Evolutionary conservation across 2,113 vertebrate genomes (phyloP).

Genomic region (Nasalis larvatus): DNA sequence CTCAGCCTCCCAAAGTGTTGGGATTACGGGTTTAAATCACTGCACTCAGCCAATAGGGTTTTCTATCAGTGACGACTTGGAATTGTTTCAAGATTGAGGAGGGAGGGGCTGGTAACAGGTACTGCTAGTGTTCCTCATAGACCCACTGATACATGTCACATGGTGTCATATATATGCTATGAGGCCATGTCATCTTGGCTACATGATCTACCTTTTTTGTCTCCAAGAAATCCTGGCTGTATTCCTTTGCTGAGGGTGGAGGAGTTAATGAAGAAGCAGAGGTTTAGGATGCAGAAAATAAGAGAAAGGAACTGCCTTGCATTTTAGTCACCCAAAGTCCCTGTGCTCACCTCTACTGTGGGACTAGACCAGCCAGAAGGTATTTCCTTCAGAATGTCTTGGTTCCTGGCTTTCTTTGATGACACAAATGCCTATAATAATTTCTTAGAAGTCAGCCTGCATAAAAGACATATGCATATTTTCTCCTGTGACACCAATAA

Average conservation of each 20-base stretch:
- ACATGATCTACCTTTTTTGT: neutral
- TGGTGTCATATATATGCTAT: neutral
- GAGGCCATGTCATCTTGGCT: neutral
- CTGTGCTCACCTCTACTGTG: neutral
- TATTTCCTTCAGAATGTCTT: neutral
- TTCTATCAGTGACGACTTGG: neutral
- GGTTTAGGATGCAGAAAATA: neutral
- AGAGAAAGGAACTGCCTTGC: neutral
- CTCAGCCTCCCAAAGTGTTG: no score
- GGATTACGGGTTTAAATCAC: no score
- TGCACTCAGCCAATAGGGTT: no score
- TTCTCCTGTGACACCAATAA: neutral
- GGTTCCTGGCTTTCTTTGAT: neutral
- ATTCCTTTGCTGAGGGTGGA: neutral
- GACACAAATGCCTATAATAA: neutral
- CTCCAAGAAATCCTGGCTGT: neutral
- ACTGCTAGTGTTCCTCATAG: neutral
- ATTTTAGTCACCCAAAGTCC: neutral
- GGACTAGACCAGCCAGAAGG: neutral
- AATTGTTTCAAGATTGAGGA: neutral
- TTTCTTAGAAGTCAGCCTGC: neutral
- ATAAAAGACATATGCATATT: neutral
- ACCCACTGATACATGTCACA: neutral
- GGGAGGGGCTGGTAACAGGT: neutral
- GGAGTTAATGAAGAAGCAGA: neutral